Conservation (phyloP, 2,888 invertebrate species). For the Rhagium mordax region DNA sequence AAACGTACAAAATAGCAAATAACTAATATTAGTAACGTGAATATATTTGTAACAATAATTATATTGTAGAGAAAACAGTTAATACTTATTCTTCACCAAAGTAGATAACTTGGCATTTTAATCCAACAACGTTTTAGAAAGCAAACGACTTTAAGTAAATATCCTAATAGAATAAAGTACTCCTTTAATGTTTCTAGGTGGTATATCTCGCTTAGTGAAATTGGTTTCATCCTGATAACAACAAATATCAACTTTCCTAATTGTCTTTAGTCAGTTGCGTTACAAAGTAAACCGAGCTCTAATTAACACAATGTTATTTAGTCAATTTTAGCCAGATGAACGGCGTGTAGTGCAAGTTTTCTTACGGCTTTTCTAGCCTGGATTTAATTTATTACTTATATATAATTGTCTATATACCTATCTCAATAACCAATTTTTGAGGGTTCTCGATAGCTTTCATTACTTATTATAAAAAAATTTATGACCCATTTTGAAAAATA, state of each 20-base stretch:
- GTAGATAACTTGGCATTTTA: slow-evolving; percentile 28
- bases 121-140: slow-evolving; percentile 38
- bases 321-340: slow-evolving; percentile 11
- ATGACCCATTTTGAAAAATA: too few species aligned
- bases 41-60: too few species aligned
- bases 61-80: too few species aligned
- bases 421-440: too few species aligned
- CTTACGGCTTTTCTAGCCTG: not conserved
- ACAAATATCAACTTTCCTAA: slow-evolving; percentile 25
- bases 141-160: slow-evolving; percentile 40
- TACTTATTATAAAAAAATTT: too few species aligned
- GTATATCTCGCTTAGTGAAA: slow-evolving; percentile 46
- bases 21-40: too few species aligned
- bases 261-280: slow-evolving; percentile 8
- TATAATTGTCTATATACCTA: too few species aligned
- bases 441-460: too few species aligned
- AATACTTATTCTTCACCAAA: not conserved
- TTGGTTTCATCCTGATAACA: slow-evolving; percentile 46
- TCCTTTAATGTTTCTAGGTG: slow-evolving; percentile 37
- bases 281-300: slow-evolving; percentile 24
- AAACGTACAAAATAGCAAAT: too few species aligned
- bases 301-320: slow-evolving; percentile 27
- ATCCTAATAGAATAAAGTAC: slow-evolving; percentile 39
- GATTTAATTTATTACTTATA: too few species aligned
- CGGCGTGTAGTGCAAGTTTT: not conserved